Conservation (phyloP, 92 coral and sea anemone genomes). For the Palythoa heliodiscus region DNA sequence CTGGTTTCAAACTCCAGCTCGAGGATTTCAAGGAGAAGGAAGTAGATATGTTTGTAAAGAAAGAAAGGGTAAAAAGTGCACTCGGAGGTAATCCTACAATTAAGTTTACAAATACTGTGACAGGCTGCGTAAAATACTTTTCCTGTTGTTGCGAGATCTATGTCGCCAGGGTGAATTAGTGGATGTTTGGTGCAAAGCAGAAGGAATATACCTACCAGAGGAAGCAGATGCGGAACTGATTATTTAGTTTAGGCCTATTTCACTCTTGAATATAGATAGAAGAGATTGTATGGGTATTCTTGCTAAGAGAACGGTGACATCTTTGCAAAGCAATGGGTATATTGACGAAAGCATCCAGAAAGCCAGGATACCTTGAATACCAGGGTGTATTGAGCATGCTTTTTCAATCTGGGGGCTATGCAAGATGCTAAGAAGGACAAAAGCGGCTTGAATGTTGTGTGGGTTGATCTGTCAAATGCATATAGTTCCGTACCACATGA, state of each 20-base stretch:
- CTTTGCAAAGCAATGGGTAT: no score
- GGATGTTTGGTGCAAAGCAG: neutral
- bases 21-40: neutral
- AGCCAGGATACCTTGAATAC: no score
- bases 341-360: no score
- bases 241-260: conserved; percentile 28
- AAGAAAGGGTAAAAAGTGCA: conserved; percentile 4
- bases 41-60: neutral
- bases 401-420: neutral
- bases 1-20: neutral
- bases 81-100: conserved; percentile 12
- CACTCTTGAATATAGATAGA: conserved; percentile 7
- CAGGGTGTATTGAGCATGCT: neutral
- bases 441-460: neutral
- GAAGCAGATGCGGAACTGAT: conserved; percentile 8
- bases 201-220: neutral
- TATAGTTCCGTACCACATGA: neutral
- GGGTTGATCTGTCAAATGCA: neutral
- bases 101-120: conserved; percentile 8
- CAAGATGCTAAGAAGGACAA: neutral
- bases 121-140: neutral
- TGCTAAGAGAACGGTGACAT: neutral
- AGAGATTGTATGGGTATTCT: conserved; percentile 28
- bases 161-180: neutral
- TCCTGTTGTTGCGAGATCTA: neutral